Evolutionary conservation across 2,113 vertebrate genomes (phyloP), one percentile per base, ranked within the genome.

Genomic region (Anoplopoma fimbria): DNA sequence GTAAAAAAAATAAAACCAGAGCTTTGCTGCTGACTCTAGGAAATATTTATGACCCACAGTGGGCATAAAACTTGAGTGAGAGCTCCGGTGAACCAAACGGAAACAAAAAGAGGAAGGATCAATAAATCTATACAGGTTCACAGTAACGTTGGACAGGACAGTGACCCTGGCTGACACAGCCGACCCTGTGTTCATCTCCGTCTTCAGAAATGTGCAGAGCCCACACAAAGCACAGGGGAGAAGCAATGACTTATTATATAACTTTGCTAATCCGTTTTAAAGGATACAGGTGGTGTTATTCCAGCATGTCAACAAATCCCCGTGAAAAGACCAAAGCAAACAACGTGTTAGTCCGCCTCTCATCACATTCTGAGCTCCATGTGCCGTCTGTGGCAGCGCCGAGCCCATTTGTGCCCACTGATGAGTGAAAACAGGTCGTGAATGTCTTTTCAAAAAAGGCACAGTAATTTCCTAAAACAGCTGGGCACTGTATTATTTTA

Each of bases 61-160:
- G 77, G 79, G 70, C 76, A 84, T 93, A 87, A 93, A 94, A 89
- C 79, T 70, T 60, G 40, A 62, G 73, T 45, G 47, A 82, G 79
- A 71, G 81, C 84, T 80, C 51, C 17, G 31, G 85, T 77, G 82
- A 87, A 86, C 69, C 81, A 85, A 91, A 91, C 75, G 62, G 86
- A 89, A 91, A 92, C 89, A 92, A 91, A 92, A 92, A 90, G 61
- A 73, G 73, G 65, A 67, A 42, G 70, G 34, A 92, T 94, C 92
- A 47, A 95, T 95, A 93, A 93, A 93, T 95, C 92, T 36, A 91
- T 93, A 75, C 74, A 71, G 87, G 91, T 91, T 91, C 90, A 84
- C 71, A 71, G 86, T 34, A 86, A 85, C 75, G 68, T 23, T n/a
- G 68, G 85, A 90, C 81, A 87, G 72, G 45, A 79, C 72, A 3